Percentiles rank a stretch among this genome's conserved stretches.
phyloP scores from a whole-genome alignment of 2,797 vertebrate genomes.

The Platyrinchus mystaceus region DNA sequence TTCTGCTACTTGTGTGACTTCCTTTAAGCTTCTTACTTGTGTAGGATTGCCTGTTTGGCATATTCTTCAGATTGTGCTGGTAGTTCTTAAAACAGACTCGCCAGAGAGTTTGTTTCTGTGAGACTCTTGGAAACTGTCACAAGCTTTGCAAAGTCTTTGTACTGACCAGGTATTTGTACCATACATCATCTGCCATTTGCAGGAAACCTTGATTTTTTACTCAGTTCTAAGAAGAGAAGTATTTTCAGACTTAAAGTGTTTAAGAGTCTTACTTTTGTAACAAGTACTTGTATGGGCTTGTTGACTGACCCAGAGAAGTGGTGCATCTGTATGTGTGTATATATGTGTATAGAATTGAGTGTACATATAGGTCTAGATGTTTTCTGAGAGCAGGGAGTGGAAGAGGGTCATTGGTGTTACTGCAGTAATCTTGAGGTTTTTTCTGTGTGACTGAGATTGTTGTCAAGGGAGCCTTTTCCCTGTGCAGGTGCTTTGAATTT shows the following conservation, averaged over 20 bases:
- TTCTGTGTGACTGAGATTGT: not conserved
- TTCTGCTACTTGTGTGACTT: not conserved
- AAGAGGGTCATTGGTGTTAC: not conserved
- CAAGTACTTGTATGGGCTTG: not conserved
- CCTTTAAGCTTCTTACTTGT: not conserved
- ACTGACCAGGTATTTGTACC: not conserved
- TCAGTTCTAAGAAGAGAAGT: not conserved
- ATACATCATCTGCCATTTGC: not conserved
- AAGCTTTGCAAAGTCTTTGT: not conserved
- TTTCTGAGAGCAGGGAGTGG: not conserved
- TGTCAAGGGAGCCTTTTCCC: not conserved
- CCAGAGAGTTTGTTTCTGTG: not conserved
- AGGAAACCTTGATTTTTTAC: not conserved
- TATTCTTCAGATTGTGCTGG: not conserved
- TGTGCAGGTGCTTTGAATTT: accelerated
- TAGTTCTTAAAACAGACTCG: not conserved
- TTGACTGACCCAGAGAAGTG: not conserved
- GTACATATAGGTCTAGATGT: accelerated
- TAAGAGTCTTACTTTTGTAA: not conserved
- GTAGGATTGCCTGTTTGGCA: not conserved
- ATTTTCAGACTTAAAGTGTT: not conserved
- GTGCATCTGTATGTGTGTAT: not conserved
- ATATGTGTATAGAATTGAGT: accelerated
- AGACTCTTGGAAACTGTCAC: not conserved
- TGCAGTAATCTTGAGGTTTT: not conserved